A percentile compares a stretch with the other conserved stretches of the same genome.
These are phyloP conservation scores for Amblyornis subalaris DNA, from an alignment of 2,113 vertebrate species.

Conservation along the genomic window DNA sequence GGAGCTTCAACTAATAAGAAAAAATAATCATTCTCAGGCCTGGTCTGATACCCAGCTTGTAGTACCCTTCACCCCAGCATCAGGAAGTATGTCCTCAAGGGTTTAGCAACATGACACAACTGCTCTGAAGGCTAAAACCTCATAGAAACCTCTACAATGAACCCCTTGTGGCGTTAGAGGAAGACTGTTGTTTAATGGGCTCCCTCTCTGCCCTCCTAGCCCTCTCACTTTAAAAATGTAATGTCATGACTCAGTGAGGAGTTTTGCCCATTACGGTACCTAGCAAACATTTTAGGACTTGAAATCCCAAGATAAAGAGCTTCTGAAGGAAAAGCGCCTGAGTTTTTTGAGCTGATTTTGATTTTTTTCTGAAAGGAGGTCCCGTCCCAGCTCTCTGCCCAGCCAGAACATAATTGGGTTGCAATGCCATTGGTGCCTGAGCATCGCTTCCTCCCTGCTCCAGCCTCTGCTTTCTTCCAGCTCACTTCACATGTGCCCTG, in stretches of 20 bases:
- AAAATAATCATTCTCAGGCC: not conserved
- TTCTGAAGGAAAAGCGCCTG: not conserved
- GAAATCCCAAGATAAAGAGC: not conserved
- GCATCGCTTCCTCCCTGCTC: not conserved
- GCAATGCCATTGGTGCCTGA: not conserved
- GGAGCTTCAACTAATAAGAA: not conserved
- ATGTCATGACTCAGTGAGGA: not conserved
- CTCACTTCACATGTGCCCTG: slow-evolving; percentile 40
- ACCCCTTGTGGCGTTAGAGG: not conserved
- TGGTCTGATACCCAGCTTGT: not conserved
- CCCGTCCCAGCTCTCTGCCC: not conserved
- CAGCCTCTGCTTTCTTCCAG: slow-evolving; percentile 15
- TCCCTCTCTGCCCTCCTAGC: not conserved
- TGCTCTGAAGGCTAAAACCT: not conserved
- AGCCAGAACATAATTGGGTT: not conserved
- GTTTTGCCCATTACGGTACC: not conserved
- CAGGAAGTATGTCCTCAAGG: not conserved
- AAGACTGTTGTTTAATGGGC: not conserved
- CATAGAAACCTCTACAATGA: not conserved
- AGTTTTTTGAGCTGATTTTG: not conserved
- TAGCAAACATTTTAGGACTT: not conserved
- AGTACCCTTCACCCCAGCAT: not conserved
- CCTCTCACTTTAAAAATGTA: not conserved
- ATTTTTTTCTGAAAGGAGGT: not conserved
- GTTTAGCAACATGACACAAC: not conserved